Evolutionary conservation across 2,113 vertebrate species (phyloP), one percentile per base, ranked within the genome.

Genomic region (Corythornis cristatus): DNA sequence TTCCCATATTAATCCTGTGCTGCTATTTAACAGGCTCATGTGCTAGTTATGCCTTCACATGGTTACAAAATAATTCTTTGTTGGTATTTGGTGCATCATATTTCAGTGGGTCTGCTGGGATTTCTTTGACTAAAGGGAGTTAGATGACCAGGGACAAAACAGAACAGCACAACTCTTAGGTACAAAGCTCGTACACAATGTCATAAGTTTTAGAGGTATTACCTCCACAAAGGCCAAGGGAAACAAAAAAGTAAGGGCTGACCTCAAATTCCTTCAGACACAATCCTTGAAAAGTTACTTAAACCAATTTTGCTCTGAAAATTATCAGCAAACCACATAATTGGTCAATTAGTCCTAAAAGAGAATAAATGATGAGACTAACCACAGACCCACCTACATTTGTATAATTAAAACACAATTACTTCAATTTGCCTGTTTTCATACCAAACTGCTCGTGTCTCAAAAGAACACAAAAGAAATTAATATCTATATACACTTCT

Each of bases 161-260:
- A 60, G 16, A 71, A 29, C 40, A 66, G 13, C 35, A 74, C 4
- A n/a, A 29, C 6, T 14, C 15, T 23, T 43, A 42, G 33, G 62
- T 14, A 61, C 1, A 11, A 61, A 72, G 11, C 31, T 85, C 26
- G 21, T 13, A 64, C 2, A 40, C 9, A 45, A 3, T 1, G 0
- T 5, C 3, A 1, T 8, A 64, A 56, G 3, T 37, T 68, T 72
- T 18, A 48, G 35, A 48, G 48, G 1, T 43, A 57, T 46, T 54
- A 14, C 20, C 26, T 56, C 23, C 2, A 5, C 1, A 58, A 28
- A 42, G 13, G 28, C 14, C 10, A n/a, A 40, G 22, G 71, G 28
- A 65, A 91, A 37, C 7, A 53, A 18, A 33, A 57, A 48, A 56
- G 20, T 11, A 53, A 79, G 53, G 17, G 56, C 6, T 70, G 37